A percentile compares a stretch with the other conserved stretches of the same genome.
Evolutionary conservation across 2,888 invertebrate genomes (phyloP).

Genomic region (Mythimna albipuncta): DNA sequence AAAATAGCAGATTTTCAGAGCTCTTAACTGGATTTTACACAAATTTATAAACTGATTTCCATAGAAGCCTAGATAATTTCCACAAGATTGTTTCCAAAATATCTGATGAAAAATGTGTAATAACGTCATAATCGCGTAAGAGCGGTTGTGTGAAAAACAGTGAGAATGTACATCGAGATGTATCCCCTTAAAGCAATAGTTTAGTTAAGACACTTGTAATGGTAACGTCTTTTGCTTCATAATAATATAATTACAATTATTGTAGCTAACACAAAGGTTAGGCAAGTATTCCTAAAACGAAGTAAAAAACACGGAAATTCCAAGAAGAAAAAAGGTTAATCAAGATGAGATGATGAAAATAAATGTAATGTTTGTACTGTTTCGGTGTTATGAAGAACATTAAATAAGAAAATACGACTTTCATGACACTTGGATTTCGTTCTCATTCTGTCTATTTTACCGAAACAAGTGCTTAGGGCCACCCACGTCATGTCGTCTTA

Average conservation of each 20-base stretch:
- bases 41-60: too few relatives aligned
- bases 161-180: too few relatives aligned
- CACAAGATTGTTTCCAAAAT: too few relatives aligned
- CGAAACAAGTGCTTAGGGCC: background rate
- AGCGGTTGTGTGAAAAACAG: too few relatives aligned
- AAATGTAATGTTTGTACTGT: background rate
- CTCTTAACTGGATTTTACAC: too few relatives aligned
- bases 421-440: background rate
- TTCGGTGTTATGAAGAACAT: slow-evolving; percentile 1
- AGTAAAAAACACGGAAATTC: background rate
- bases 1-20: too few relatives aligned
- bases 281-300: background rate
- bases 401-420: background rate
- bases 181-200: too few relatives aligned
- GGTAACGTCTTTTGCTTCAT: background rate
- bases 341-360: slow-evolving; percentile 1
- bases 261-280: background rate
- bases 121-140: too few relatives aligned
- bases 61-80: too few relatives aligned
- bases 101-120: too few relatives aligned
- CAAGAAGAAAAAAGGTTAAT: background rate
- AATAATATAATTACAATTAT: background rate
- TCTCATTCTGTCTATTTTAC: background rate
- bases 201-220: background rate
- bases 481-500: slow-evolving; percentile 10